Conservation (phyloP, 2,113 vertebrate species). For the Chaetura pelagica region DNA sequence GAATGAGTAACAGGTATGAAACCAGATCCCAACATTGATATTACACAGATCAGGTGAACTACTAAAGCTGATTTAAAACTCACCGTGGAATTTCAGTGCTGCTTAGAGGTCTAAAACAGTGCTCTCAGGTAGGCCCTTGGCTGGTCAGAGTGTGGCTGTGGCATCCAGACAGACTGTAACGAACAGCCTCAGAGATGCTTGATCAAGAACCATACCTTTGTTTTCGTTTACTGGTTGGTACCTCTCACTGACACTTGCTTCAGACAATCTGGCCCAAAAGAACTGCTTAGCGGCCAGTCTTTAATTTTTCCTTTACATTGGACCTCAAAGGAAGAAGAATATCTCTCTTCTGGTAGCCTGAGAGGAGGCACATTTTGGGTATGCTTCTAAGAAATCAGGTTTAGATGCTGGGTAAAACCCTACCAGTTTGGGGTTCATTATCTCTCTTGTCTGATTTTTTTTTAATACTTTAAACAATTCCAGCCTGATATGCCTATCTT, state of each 20-base stretch:
- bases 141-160: not conserved
- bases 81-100: not conserved
- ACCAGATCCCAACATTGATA: not conserved
- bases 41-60: not conserved
- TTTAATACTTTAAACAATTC: not conserved
- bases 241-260: not conserved
- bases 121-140: not conserved
- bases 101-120: not conserved
- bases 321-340: not conserved
- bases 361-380: not conserved
- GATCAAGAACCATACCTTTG: not conserved
- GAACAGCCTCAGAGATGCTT: rapidly evolving
- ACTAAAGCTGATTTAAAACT: not conserved
- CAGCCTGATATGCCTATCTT: not conserved
- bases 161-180: too few species aligned
- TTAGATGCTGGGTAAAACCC: not conserved
- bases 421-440: not conserved
- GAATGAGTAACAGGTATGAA: not conserved
- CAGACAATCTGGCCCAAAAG: not conserved
- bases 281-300: not conserved
- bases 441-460: not conserved
- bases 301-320: not conserved
- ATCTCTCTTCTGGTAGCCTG: not conserved
- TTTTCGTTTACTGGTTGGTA: not conserved
- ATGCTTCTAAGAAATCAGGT: not conserved